Base-by-base conservation (phyloP, 2,113 vertebrate genomes). In the Brachirus orientalis region DNA sequence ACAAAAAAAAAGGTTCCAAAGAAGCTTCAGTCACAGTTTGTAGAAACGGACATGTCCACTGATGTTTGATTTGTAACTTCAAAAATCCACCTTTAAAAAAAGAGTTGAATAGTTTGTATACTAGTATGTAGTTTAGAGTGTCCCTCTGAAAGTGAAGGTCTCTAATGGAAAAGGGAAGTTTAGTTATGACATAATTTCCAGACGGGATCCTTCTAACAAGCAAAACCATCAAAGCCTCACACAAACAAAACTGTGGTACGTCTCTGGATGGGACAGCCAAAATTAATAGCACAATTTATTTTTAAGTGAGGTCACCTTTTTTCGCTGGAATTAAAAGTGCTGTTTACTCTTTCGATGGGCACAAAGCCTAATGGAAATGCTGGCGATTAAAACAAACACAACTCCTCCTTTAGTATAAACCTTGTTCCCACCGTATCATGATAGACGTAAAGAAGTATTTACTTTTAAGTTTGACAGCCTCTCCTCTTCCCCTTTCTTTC, bases 351-450 rank as follows among this genome's bases (percentile, higher is more conserved):
- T 33, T 6, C 43, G 22, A 75, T 40, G 1, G 67, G 36, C 59
- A 48, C 54, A 43, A 43, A 69, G 51, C 61, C 12, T 16, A 84
- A 83, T 69, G 83, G 71, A 83, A 74, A 80, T 6, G 17, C 63
- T 35, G 38, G 11, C 48, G 43, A 70, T 71, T 68, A 74, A 65
- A 57, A 52, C 12, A 33, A 14, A 46, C 38, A 58, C 9, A 2
- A 68, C 48, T 72, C 38, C 37, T 58, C 18, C 33, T 69, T 47
- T 51, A 46, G 68, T 74, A 12, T 14, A 72, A 83, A 85, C 80
- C 40, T 38, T 35, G 71, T 72, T 79, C 40, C 69, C 75, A 75
- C 78, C 65, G 75, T 10, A 44, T 60, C 4, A 1, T 63, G 77
- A 82, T 68, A 19, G 69, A 79, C 18, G 50, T 65, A 45, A 51